These are phyloP conservation scores for Centroberyx gerrardi DNA, from an alignment of 2,797 vertebrate genomes.

Conservation along the genomic window DNA sequence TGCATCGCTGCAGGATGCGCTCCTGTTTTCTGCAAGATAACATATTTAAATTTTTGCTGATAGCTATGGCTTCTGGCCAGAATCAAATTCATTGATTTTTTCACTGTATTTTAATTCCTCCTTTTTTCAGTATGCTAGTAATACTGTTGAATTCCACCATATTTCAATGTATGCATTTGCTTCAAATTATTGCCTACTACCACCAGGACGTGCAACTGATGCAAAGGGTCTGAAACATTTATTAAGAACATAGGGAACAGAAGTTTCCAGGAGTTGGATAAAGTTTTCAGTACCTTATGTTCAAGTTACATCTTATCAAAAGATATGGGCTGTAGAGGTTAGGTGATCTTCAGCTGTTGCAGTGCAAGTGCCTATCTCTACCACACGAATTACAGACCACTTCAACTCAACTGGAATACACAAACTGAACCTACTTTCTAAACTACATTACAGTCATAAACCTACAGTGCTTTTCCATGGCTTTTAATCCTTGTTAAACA, in stretches of 20 bases:
- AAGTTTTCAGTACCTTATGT: constrained; percentile 10
- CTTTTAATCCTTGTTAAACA: constrained; percentile 63
- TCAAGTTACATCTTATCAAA: constrained; percentile 18
- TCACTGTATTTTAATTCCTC: constrained; percentile 20
- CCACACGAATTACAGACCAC: constrained; percentile 22
- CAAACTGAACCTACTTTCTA: constrained; percentile 26
- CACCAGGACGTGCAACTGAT: constrained; percentile 21
- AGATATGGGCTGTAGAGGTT: constrained; percentile 22
- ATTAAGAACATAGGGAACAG: constrained; percentile 37
- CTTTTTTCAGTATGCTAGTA: neutral
- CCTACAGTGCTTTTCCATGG: constrained; percentile 11
- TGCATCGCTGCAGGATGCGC: constrained; percentile 53
- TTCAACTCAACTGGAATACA: constrained; percentile 23
- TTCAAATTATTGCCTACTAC: constrained; percentile 7
- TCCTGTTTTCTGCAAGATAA: constrained; percentile 65
- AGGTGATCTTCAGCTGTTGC: constrained; percentile 31
- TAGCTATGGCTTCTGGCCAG: constrained; percentile 21
- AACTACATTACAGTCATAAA: constrained; percentile 37
- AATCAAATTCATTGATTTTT: constrained; percentile 16
- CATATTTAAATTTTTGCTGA: constrained; percentile 40
- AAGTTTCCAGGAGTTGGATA: constrained; percentile 21
- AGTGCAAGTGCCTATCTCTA: constrained; percentile 4
- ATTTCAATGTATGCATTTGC: neutral
- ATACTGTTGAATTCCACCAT: neutral
- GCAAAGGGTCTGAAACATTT: constrained; percentile 35